phyloP scores from a whole-genome alignment of 2,797 vertebrate genomes.

The Protonibea diacanthus region DNA sequence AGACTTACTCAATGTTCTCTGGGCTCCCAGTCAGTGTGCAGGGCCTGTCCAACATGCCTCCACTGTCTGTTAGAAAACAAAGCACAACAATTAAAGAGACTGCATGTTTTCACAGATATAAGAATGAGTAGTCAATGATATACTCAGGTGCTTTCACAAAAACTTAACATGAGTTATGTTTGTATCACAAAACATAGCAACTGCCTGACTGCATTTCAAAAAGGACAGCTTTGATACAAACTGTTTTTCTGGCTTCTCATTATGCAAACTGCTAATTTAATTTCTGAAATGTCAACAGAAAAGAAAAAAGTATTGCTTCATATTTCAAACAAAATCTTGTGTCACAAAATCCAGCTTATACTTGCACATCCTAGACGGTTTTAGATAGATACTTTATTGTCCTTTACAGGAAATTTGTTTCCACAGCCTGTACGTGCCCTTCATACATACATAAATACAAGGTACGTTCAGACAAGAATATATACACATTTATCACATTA shows the following conservation, averaged over 20 bases:
- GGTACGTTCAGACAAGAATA: too few species aligned
- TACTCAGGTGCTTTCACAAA: neutral
- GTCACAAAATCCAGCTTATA: neutral
- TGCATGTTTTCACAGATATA: neutral
- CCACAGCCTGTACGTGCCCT: too few species aligned
- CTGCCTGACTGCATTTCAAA: neutral
- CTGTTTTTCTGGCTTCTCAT: neutral
- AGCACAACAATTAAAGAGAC: neutral
- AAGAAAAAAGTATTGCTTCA: neutral
- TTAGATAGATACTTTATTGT: too few species aligned
- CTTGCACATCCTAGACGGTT: neutral
- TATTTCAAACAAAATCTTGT: neutral
- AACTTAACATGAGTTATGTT: too few species aligned
- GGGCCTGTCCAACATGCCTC: conserved; percentile 97
- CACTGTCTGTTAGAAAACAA: conserved; percentile 88
- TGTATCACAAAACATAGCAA: neutral
- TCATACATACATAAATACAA: too few species aligned
- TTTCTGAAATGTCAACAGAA: neutral
- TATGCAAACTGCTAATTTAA: neutral
- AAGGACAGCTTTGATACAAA: neutral
- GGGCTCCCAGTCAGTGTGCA: conserved; percentile 97
- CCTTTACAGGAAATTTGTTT: too few species aligned
- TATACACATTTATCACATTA: too few species aligned
- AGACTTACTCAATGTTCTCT: conserved; percentile 97
- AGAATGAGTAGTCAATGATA: neutral